Base-by-base conservation (phyloP, 1,140 invertebrate species). In the Achatina immaculata region DNA sequence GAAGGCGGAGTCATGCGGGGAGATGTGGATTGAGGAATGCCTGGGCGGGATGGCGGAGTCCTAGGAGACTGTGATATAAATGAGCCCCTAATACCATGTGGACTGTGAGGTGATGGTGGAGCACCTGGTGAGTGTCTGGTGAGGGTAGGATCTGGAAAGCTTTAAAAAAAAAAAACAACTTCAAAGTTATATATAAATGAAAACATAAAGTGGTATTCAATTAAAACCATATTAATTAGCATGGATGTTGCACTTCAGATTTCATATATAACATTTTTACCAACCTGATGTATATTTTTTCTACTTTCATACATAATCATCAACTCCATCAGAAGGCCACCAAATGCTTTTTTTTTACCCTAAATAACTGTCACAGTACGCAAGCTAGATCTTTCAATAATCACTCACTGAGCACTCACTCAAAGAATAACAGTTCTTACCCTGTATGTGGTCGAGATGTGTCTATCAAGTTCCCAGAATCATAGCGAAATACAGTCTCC, bases 31-130 rank as follows among this genome's bases (percentile, higher is more conserved):
- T 48, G 75, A 38, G 78, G 78, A 0, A 58, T 31, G 14, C 21
- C 36, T 40, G 66, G 78, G 6, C 83, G 76, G 31, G 81, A 83
- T 19, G 81, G 83, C 6, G 83, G 81, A 42, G 81, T 81, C 21
- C 78, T 65, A 0, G 84, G 80, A 34, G 80, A 31, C 31, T 80
- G 80, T 21, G 82, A 78, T 42, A 51, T 74, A 24, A 78, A 69
- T n/a, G 40, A 3, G 16, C 66, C 28, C 40, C 40, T 45, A 45
- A 14, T 42, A 16, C 78, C 62, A 31, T 77, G 43, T 21, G 82
- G 82, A 78, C 81, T 82, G 38, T 19, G 28, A 11, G 82, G 71
- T 19, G 73, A 73, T 42, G 28, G 28, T 4, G 71, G 71, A 1
- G 42, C 28, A n/a, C 11, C 43, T 45, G 71, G n/a, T 45, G 71